Percentiles rank a stretch among this genome's conserved stretches.
These are phyloP conservation scores for Tursiops truncatus DNA, from an alignment of 2,113 vertebrate genomes.

Conservation along the genomic window DNA sequence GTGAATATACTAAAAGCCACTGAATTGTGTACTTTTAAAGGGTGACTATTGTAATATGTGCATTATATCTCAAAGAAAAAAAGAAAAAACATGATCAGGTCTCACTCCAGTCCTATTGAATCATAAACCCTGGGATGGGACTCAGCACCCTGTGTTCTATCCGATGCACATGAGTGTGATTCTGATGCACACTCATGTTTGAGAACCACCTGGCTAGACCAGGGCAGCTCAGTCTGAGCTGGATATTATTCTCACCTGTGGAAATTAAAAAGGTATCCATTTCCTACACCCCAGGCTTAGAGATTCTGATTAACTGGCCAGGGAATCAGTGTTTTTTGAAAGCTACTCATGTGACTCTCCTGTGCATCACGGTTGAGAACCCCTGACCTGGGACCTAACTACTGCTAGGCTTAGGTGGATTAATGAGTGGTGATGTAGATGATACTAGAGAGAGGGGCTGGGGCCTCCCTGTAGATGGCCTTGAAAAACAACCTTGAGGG, in stretches of 20 bases:
- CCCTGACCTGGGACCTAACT: neutral
- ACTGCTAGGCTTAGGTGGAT: neutral
- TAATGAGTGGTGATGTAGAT: neutral
- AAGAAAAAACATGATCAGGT: neutral
- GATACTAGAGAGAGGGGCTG: neutral
- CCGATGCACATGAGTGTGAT: neutral
- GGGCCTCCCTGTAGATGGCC: neutral
- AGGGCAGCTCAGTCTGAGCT: neutral
- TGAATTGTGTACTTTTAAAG: too few relatives aligned
- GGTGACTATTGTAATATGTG: neutral
- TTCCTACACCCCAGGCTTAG: neutral
- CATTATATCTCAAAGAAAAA: neutral
- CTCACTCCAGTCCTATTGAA: neutral
- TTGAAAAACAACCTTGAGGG: neutral
- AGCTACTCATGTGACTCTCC: neutral
- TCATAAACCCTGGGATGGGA: neutral
- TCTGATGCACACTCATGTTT: neutral
- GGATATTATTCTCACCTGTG: neutral
- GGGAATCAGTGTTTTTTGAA: neutral
- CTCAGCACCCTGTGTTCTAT: neutral
- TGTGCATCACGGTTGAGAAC: neutral
- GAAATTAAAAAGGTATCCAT: neutral
- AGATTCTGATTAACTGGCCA: neutral
- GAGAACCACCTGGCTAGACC: neutral
- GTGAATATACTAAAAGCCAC: too few relatives aligned